A percentile compares a stretch with the other conserved stretches of the same genome.
Evolutionary conservation across 2,888 invertebrate species (phyloP).

Genomic region (Taphrorychus bicolor): DNA sequence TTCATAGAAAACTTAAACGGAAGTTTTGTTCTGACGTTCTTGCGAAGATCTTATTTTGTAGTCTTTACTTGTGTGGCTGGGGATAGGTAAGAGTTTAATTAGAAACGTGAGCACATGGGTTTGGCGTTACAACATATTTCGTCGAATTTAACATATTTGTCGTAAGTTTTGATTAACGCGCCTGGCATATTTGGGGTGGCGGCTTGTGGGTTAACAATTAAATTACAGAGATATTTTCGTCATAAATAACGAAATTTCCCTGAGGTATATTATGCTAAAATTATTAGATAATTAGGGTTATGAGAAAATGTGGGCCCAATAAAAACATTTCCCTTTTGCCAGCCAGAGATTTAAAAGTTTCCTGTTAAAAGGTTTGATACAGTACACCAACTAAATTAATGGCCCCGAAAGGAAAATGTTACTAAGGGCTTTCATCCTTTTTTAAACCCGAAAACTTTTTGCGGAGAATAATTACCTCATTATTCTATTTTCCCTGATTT

Average conservation of each 20-base stretch:
- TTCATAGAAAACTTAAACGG: background rate
- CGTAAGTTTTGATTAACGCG: background rate
- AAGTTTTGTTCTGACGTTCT: background rate
- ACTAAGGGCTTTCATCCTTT: constrained; percentile 31
- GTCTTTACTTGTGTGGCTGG: background rate
- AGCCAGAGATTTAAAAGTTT: constrained; percentile 14
- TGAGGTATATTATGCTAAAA: background rate
- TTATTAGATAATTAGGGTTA: background rate
- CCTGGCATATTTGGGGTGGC: background rate
- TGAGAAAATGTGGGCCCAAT: background rate
- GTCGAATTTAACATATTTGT: background rate
- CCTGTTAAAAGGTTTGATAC: constrained; percentile 30
- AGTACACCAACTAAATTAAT: constrained; percentile 36
- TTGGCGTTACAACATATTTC: background rate
- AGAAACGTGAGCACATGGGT: background rate
- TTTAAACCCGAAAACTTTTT: constrained; percentile 32
- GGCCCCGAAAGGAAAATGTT: constrained; percentile 19
- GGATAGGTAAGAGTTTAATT: background rate
- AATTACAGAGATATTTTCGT: background rate
- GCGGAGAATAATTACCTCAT: constrained; percentile 25
- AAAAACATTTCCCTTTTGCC: constrained; percentile 2
- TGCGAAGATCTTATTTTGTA: background rate
- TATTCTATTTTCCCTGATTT: constrained; percentile 19
- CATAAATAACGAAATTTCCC: background rate
- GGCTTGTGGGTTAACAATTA: background rate